Conservation (phyloP, 2,797 vertebrate species). For the Muraenolepis orangiensis region DNA sequence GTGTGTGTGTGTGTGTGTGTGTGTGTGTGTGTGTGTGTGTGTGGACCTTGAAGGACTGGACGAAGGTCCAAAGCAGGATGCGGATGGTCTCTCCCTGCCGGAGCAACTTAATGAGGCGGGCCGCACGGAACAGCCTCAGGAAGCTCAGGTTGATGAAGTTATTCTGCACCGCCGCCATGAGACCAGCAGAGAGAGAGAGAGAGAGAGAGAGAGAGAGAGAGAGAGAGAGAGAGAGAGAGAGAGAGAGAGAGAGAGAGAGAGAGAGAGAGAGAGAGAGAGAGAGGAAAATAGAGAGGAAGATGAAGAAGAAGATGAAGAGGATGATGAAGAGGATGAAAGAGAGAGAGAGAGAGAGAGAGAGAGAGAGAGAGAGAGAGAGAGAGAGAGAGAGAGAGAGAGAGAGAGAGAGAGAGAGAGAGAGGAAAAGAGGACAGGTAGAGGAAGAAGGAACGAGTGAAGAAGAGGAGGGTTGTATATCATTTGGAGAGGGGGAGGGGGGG, state of each 20-base stretch:
- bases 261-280: conserved; percentile 8
- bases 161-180: conserved; percentile 72
- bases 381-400: conserved; percentile 4
- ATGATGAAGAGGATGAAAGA: no score
- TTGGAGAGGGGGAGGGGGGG: conserved; percentile 24
- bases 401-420: conserved; percentile 2
- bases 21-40: conserved; percentile 10
- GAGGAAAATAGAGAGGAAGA: conserved; percentile 3
- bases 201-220: conserved; percentile 1
- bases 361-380: no score
- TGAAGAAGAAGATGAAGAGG: not conserved
- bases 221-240: conserved; percentile 11
- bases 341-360: not conserved
- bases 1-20: not conserved
- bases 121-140: conserved; percentile 94
- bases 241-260: conserved; percentile 12
- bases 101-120: conserved; percentile 94
- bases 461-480: conserved; percentile 2
- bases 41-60: conserved; percentile 93
- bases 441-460: conserved; percentile 15
- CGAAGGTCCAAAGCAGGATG: conserved; percentile 95
- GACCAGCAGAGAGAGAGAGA: conserved; percentile 35
- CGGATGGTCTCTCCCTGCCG: conserved; percentile 96
- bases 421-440: not conserved
- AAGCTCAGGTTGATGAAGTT: conserved; percentile 98